Evolutionary conservation across 2,888 invertebrate species (phyloP).

Genomic region (Drosophila pseudotalamancana): DNA sequence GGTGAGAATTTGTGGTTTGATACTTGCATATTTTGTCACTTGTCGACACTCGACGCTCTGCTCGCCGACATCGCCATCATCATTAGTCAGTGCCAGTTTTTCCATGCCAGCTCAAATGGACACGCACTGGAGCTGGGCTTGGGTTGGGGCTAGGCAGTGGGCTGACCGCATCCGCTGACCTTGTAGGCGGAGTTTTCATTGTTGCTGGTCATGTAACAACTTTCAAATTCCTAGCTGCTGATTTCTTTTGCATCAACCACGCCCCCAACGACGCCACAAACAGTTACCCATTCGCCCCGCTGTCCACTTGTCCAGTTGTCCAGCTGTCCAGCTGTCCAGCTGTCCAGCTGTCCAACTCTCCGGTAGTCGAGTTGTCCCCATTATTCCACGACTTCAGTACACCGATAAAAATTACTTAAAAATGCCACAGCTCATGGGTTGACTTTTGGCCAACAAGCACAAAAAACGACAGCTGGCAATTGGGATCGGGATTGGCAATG

Average conservation of each 20-base stretch:
- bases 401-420: constrained; percentile 83
- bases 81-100: constrained; percentile 52
- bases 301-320: background rate
- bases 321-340: constrained; percentile 14
- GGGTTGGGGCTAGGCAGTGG: background rate
- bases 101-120: constrained; percentile 10
- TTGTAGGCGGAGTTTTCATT: constrained; percentile 50
- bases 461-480: constrained; percentile 37
- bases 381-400: constrained; percentile 41
- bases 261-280: constrained; percentile 21
- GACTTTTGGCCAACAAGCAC: constrained; percentile 81
- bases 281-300: constrained; percentile 20
- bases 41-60: constrained; percentile 34
- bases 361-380: background rate
- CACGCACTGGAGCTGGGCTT: constrained; percentile 14
- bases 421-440: constrained; percentile 83
- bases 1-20: constrained; percentile 79
- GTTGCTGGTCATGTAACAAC: constrained; percentile 54
- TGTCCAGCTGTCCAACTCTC: background rate
- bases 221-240: constrained; percentile 57
- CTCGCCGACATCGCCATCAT: constrained; percentile 19
- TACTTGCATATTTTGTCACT: constrained; percentile 79
- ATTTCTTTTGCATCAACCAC: constrained; percentile 36
- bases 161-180: constrained; percentile 65
- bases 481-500: constrained; percentile 3